These are phyloP conservation scores for Spicauda simplicius DNA, from an alignment of 2,888 invertebrate genomes.

Conservation along the genomic window DNA sequence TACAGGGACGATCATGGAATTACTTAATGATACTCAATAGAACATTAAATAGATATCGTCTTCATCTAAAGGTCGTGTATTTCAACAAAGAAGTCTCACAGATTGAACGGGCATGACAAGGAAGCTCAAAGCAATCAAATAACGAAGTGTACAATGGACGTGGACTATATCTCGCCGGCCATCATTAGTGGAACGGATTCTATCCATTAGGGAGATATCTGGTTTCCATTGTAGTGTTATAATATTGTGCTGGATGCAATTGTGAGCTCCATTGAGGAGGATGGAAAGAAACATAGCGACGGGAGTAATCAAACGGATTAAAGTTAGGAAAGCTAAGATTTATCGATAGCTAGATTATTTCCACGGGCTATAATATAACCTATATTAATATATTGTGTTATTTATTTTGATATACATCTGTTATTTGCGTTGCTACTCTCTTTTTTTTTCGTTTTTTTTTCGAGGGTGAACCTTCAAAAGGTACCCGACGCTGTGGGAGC, in stretches of 20 bases:
- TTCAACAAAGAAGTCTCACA: constrained; percentile 10
- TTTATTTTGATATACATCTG: too few relatives aligned
- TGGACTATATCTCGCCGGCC: constrained; percentile 21
- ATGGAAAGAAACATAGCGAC: background rate
- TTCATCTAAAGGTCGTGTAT: constrained; percentile 3
- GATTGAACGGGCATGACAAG: constrained; percentile 8
- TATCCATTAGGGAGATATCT: constrained; percentile 29
- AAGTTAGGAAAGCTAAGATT: background rate
- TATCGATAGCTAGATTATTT: too few relatives aligned
- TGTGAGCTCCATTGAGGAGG: background rate
- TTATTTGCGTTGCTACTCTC: too few relatives aligned
- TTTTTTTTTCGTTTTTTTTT: too few relatives aligned
- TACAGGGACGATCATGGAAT: too few relatives aligned
- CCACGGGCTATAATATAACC: too few relatives aligned
- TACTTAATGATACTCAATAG: background rate
- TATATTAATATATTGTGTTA: too few relatives aligned
- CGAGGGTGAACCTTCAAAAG: too few relatives aligned
- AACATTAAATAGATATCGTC: background rate
- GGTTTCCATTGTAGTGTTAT: constrained; percentile 12
- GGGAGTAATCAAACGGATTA: background rate
- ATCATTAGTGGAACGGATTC: constrained; percentile 31
- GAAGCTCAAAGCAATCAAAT: constrained; percentile 28
- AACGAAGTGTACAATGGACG: constrained; percentile 22
- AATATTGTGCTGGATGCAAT: constrained; percentile 2
- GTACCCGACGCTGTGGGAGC: too few relatives aligned